Evolutionary conservation across 92 coral and sea anemone genomes (phyloP).

Genomic region (Plumapathes pennacea): DNA sequence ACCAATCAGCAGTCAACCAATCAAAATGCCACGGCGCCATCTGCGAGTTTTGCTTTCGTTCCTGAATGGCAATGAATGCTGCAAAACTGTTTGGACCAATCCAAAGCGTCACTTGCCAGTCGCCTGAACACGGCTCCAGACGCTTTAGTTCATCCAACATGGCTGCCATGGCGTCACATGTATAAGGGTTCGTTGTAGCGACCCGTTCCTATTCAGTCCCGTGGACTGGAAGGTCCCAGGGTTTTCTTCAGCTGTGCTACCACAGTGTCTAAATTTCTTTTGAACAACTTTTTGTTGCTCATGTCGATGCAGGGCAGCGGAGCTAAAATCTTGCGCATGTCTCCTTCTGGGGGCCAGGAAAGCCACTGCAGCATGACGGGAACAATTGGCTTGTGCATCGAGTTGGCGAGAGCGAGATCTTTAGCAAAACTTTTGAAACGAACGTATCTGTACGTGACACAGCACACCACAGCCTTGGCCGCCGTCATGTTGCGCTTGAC

Average conservation of each 20-base stretch:
- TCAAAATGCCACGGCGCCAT: too few species aligned
- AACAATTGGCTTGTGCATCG: constrained; percentile 74
- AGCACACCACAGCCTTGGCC: constrained; percentile 75
- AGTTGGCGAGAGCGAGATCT: constrained; percentile 77
- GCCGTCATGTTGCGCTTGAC: constrained; percentile 75
- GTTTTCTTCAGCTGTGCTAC: constrained; percentile 48
- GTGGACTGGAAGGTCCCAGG: constrained; percentile 15
- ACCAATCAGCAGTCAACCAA: too few species aligned
- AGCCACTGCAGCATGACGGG: constrained; percentile 91
- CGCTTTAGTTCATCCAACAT: too few species aligned
- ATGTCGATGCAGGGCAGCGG: constrained; percentile 73
- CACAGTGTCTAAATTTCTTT: constrained; percentile 57
- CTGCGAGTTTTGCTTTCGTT: too few species aligned
- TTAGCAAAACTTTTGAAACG: constrained; percentile 88
- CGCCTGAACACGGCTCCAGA: too few species aligned
- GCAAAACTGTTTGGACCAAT: too few species aligned
- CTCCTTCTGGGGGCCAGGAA: constrained; percentile 91
- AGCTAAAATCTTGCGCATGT: constrained; percentile 68
- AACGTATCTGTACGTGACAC: constrained; percentile 84
- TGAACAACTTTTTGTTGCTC: constrained; percentile 81
- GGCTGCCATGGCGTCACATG: too few species aligned
- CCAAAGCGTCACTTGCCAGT: too few species aligned
- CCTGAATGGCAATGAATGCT: too few species aligned
- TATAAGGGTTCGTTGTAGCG: too few species aligned
- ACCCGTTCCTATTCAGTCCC: too few species aligned